Base-by-base conservation (phyloP, 1,140 invertebrate species). In the Papilio dardanus region DNA sequence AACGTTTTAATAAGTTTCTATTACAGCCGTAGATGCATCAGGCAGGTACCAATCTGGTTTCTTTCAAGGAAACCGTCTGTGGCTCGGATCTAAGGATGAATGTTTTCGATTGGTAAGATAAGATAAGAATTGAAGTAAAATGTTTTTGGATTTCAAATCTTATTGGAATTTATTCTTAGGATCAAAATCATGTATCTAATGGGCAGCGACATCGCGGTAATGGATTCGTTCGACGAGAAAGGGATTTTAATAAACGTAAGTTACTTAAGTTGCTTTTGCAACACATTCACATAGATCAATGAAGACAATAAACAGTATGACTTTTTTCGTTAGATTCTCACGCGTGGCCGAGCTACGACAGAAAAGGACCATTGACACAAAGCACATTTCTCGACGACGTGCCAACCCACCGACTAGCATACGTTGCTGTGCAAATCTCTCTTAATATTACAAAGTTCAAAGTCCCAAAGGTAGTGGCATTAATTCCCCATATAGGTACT, bases 81-180 rank as follows among this genome's bases (percentile, higher is more conserved):
- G 90, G 90, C 81, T 91, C n/a, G 90, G 90, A 8, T 90, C 88
- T 19, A 90, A 86, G 30, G 76, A 84, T 33, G 83, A 88, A 40
- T 92, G 90, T 71, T 76, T 85, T 24, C 69, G 74, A 7, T 74
- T 92, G 81, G 90, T 90, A 71, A 84, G 87, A 28, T 5, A 46
- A 1, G 12, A 16, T 5, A 46, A 19, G n/a, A n/a, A n/a, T n/a
- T n/a, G n/a, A n/a, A n/a, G n/a, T n/a, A n/a, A n/a, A n/a, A n/a
- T n/a, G n/a, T n/a, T n/a, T n/a, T n/a, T n/a, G n/a, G n/a, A n/a
- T n/a, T 46, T 12, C 35, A 46, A 46, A 46, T 19, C n/a, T n/a
- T n/a, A n/a, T n/a, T n/a, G n/a, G 28, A 66, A 33, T 73, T n/a
- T n/a, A 71, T 28, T 84, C 76, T 35, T 74, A 90, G 88, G 86